Base-by-base conservation (phyloP, 2,113 vertebrate genomes). In the Apodemus sylvaticus region DNA sequence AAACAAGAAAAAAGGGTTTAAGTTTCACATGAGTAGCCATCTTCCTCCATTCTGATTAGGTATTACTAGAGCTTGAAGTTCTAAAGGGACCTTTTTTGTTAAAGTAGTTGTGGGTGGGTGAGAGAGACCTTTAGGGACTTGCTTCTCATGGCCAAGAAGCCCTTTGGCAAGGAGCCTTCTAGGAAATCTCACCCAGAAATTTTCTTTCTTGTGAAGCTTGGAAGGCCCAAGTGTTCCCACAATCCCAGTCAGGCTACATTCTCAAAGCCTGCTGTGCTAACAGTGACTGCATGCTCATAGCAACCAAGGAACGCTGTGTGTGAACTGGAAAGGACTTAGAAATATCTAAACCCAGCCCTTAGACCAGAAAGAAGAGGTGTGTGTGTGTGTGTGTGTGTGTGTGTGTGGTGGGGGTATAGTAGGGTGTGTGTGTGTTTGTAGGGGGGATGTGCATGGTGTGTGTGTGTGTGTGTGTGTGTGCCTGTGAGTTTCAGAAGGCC, bases 171-270 rank as follows among this genome's bases (percentile, higher is more conserved):
- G 77, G 62, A 29, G 74, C 90, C 94, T 93, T 94, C 20, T 3
- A 95, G 78, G 85, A 96, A 93, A 95, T 74, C 64, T 93, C 94
- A 92, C 78, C 20, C 7, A 39, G 26, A 83, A 64, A 45, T 62
- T 82, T 90, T 68, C 8, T 86, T 55, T 60, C 60, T 58, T 60
- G 45, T 19, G 89, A 90, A 71, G 16, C 16, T 81, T 2, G 36
- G 64, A 89, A 45, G 78, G 34, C 68, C 51, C 26, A 48, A 86
- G 64, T 2, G n/a, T 7, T 66, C 90, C 90, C 82, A 82, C n/a
- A 78, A 87, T 91, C 96, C 97, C n/a, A 64, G 96, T 97, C 34
- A 39, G 73, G 74, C 93, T 74, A 95, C 96, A 95, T 97, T 97
- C 96, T 93, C 92, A 0, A 76, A 77, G 66, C 62, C 34, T 83